Evolutionary conservation across 2,113 vertebrate genomes (phyloP), one percentile per base, ranked within the genome.

Genomic region (Hippoglossus stenolepis): DNA sequence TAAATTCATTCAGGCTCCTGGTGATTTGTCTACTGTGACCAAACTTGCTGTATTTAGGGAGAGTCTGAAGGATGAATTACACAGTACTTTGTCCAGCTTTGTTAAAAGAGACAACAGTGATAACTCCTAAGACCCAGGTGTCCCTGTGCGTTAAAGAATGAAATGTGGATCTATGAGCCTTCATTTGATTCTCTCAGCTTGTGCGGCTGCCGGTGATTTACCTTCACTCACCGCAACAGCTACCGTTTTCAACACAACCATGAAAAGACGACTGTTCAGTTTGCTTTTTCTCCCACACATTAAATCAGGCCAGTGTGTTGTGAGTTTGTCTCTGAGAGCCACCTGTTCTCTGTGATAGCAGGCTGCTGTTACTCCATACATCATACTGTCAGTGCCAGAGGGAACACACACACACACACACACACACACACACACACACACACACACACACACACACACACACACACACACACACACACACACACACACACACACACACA

Each of bases 311-410:
- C 77, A 79, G 70, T 51, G 65, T 72, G 75, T 68, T 78, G 74
- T 77, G 68, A 75, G 51, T 70, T 85, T 59, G 75, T 78, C 80
- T 89, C 80, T 53, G 87, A 83, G 79, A 78, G 74, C 84, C 87
- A 87, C 90, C 87, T 90, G 90, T 88, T 90, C 80, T 81, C 65
- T 72, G 84, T 84, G 84, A 92, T 89, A 88, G 82, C 85, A 84
- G 84, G 64, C 79, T 85, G 86, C 85, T 79, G 79, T 78, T 75
- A n/a, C 77, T 84, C 74, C 83, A 89, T 92, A 79, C 77, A 87
- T 91, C 91, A 91, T 71, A 78, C 79, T 85, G 88, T 86, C 89
- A 87, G 49, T 81, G 75, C 75, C 82, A 72, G 73, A 77, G 56
- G 77, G 69, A 63, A 57, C 14, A 62, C 28, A 2, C 56, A 69